Evolutionary conservation across 2,888 invertebrate genomes (phyloP).

Genomic region (Eupithecia insigniata): DNA sequence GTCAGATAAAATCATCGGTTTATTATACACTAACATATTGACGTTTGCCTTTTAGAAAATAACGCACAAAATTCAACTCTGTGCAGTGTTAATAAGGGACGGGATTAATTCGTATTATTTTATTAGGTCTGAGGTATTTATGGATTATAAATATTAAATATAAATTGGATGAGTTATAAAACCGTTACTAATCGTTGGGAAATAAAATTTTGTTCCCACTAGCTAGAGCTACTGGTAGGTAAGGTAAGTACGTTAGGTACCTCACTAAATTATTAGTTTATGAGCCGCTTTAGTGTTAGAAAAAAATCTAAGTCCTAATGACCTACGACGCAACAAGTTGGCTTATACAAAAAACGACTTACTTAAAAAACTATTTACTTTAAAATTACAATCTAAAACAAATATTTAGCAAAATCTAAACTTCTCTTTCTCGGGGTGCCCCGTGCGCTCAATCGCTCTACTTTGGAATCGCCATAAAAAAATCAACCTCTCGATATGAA

Average conservation of each 20-base stretch:
- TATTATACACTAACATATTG: constrained; percentile 56
- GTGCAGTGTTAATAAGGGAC: constrained; percentile 26
- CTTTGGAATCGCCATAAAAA: constrained; percentile 71
- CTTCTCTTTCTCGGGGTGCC: constrained; percentile 49
- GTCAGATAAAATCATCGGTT: constrained; percentile 67
- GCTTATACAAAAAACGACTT: neutral
- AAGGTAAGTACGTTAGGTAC: neutral
- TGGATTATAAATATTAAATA: constrained; percentile 54
- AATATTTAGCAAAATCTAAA: constrained; percentile 58
- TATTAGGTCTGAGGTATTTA: constrained; percentile 48
- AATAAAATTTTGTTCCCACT: constrained; percentile 35
- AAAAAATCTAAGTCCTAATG: neutral
- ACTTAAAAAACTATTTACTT: neutral
- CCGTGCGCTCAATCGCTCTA: constrained; percentile 51
- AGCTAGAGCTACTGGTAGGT: neutral
- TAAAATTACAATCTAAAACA: neutral
- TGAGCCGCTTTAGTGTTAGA: neutral
- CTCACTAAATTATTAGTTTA: neutral
- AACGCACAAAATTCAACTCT: constrained; percentile 46
- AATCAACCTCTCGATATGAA: constrained; percentile 73
- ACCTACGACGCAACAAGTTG: neutral
- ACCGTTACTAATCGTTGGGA: constrained; percentile 51
- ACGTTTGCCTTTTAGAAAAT: constrained; percentile 42
- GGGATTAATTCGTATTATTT: constrained; percentile 27
- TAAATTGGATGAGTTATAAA: constrained; percentile 49